Base-by-base conservation (phyloP, 1,140 invertebrate genomes). In the Leptonema lineaticorne region DNA sequence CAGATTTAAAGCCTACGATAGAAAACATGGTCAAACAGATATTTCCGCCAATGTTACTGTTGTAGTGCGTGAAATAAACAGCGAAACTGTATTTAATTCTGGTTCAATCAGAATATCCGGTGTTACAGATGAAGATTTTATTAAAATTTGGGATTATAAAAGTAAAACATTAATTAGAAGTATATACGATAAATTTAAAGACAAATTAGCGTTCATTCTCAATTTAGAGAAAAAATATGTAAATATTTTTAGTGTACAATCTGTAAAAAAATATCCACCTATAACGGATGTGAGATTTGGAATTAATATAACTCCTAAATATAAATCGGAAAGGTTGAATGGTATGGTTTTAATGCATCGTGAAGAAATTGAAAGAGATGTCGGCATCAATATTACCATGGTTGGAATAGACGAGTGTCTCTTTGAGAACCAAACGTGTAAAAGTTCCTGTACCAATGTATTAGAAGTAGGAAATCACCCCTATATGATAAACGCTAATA, bases 401-500 rank as follows among this genome's bases (percentile, higher is more conserved):
- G 86, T 90, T 4, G 86, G 86, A 28, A 89, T 91, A 59, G 87
- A 90, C 74, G 87, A 89, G 74, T 91, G 89, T 70, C 75, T 88
- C 33, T 79, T 83, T 46, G 85, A 86, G 74, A 82, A 85, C 67
- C 81, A 86, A 29, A 82, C 81, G 9, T 88, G 87, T 74, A 85
- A 86, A 75, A 85, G 83, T 0, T 88, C 87, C 2, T 90, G 89
- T 74, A 84, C 84, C 11, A 90, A 87, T 24, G 77, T 79, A 11
- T 78, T 90, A 11, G 84, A 86, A 62, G 83, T 90, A 16, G 85
- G 84, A 74, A 79, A 82, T 45, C 74, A 84, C 8, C 90, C 90
- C 0, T 87, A 88, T 64, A 84, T 89, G 73, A 87, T 92, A 3
- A 92, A 91, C 75, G 87, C 90, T 0, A 92, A 92, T 74, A 86